phyloP scores from a whole-genome alignment of 1,140 invertebrate genomes.

The Trachelipus rathkii region DNA sequence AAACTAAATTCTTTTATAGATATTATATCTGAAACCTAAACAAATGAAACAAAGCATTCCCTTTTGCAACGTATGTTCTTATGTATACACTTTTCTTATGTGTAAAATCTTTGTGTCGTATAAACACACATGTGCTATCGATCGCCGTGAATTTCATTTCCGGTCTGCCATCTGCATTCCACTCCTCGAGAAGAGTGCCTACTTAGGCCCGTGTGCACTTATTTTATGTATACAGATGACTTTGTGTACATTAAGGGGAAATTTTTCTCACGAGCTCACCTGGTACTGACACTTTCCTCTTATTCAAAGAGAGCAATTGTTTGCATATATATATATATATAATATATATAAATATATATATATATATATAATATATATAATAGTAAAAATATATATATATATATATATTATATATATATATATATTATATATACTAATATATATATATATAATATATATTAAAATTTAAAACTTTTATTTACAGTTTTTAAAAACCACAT shows the following conservation, averaged over 20 bases:
- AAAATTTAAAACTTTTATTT: too few species aligned
- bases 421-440: background rate
- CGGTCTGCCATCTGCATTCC: background rate
- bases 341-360: constrained; percentile 14
- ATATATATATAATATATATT: background rate
- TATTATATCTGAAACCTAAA: too few species aligned
- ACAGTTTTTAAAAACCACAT: too few species aligned
- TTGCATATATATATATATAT: constrained; percentile 12
- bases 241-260: constrained; percentile 4
- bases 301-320: background rate
- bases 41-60: too few species aligned
- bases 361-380: constrained; percentile 18
- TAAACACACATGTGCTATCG: too few species aligned
- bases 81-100: too few species aligned
- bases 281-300: constrained; percentile 4
- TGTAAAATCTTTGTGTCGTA: too few species aligned
- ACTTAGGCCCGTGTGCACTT: constrained; percentile 2
- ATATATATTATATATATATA: constrained; percentile 23
- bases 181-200: background rate
- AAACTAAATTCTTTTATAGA: too few species aligned
- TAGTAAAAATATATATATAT: constrained; percentile 7
- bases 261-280: constrained; percentile 4
- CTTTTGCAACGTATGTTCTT: too few species aligned
- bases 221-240: constrained; percentile 5
- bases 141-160: background rate